Evolutionary conservation across 2,797 vertebrate species (phyloP).

Genomic region (Premnoplex brunnescens): DNA sequence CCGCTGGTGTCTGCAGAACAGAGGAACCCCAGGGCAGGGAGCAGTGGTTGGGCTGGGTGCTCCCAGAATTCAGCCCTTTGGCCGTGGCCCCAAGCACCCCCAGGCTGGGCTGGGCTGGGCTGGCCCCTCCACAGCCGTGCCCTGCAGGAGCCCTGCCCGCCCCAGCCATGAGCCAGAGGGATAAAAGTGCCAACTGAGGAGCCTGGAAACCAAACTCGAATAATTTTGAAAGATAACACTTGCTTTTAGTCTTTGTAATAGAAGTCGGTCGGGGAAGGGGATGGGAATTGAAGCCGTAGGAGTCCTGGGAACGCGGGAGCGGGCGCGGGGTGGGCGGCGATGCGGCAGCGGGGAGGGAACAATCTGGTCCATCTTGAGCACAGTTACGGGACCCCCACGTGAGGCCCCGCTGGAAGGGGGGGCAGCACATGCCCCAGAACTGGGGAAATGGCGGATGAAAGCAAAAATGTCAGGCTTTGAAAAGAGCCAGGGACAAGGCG

Average conservation of each 20-base stretch:
- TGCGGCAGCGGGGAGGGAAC: not conserved
- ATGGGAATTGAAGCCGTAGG: not conserved
- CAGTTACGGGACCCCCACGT: not conserved
- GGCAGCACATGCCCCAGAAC: not conserved
- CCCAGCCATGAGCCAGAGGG: not conserved
- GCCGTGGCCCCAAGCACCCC: not conserved
- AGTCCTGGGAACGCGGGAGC: not conserved
- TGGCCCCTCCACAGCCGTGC: not conserved
- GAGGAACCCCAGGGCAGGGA: fast-evolving
- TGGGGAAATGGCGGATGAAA: constrained; percentile 39
- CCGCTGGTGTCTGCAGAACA: fast-evolving
- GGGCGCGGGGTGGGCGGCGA: not conserved
- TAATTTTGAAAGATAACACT: not conserved
- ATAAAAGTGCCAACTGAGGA: not conserved
- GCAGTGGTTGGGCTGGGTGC: fast-evolving
- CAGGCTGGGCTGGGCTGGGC: not conserved
- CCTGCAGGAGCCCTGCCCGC: not conserved
- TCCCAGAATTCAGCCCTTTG: not conserved
- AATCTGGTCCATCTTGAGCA: not conserved
- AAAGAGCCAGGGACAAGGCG: not conserved
- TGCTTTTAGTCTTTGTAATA: not conserved
- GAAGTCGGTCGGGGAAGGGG: not conserved
- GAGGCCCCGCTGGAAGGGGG: not conserved
- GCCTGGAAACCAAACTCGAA: not conserved
- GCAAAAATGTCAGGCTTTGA: constrained; percentile 58